These are phyloP conservation scores for Oligia latruncula DNA, from an alignment of 2,888 invertebrate genomes.

Conservation along the genomic window DNA sequence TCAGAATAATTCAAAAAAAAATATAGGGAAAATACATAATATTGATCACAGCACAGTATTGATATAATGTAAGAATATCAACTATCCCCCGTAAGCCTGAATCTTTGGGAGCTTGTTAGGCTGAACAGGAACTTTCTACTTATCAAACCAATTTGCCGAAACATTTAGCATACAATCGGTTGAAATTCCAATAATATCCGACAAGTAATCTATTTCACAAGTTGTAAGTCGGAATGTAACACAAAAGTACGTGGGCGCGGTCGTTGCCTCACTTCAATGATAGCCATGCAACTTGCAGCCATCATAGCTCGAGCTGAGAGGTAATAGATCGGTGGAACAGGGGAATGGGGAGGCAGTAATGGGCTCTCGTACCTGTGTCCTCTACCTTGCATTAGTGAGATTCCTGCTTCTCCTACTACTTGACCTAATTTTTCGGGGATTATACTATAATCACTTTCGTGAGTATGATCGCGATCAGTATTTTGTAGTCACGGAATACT, in stretches of 20 bases:
- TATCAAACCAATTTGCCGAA: conserved; percentile 6
- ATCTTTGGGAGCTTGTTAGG: not conserved
- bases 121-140: not conserved
- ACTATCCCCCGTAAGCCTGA: not conserved
- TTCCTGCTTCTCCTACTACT: not conserved
- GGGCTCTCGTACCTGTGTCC: not conserved
- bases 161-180: conserved; percentile 31
- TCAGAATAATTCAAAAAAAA: not conserved
- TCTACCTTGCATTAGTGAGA: not conserved
- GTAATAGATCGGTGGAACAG: conserved; percentile 1
- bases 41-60: not conserved
- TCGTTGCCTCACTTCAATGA: conserved; percentile 50
- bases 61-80: not conserved
- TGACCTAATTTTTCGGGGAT: not conserved
- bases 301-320: not conserved
- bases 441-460: not conserved
- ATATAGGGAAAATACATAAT: not conserved
- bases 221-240: conserved; percentile 53
- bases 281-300: conserved; percentile 30
- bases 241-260: conserved; percentile 60
- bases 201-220: conserved; percentile 60
- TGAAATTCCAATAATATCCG: conserved; percentile 47
- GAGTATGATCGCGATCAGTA: not conserved
- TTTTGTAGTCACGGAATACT: not conserved
- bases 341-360: not conserved